Conservation (phyloP, 2,113 vertebrate species). For the Prionailurus bengalensis region DNA sequence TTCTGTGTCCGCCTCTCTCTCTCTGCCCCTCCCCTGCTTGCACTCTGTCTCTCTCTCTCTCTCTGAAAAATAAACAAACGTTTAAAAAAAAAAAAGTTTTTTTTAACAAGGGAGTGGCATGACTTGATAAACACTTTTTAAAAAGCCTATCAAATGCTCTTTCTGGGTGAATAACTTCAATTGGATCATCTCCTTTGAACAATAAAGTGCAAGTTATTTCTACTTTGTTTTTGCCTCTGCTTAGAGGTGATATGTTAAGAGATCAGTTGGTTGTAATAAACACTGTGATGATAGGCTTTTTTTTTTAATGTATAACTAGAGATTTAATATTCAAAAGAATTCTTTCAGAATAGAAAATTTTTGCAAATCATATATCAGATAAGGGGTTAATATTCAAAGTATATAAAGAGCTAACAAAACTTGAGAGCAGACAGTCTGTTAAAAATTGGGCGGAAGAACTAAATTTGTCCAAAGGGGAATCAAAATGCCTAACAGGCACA, state of each 20-base stretch:
- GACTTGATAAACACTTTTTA: neutral
- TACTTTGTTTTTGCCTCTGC: slow-evolving; percentile 4
- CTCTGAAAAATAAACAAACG: no score
- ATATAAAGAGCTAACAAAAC: neutral
- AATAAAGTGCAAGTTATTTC: neutral
- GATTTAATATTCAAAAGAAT: neutral
- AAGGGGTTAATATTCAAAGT: neutral
- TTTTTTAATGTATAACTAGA: neutral
- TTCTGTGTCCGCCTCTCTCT: no score
- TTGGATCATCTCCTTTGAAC: neutral
- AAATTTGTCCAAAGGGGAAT: neutral
- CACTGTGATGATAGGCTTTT: neutral
- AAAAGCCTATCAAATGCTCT: neutral
- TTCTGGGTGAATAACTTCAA: slow-evolving; percentile 7
- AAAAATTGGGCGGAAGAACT: neutral
- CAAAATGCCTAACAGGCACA: neutral
- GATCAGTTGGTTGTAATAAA: neutral
- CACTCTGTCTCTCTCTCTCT: no score
- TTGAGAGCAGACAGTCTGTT: neutral
- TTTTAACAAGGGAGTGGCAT: neutral
- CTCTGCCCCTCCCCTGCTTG: no score
- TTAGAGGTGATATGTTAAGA: neutral
- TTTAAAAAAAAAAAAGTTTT: no score
- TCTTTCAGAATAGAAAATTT: neutral
- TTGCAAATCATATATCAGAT: neutral